These are phyloP conservation scores for Nannoperca australis DNA, from an alignment of 2,797 vertebrate genomes.

Conservation along the genomic window DNA sequence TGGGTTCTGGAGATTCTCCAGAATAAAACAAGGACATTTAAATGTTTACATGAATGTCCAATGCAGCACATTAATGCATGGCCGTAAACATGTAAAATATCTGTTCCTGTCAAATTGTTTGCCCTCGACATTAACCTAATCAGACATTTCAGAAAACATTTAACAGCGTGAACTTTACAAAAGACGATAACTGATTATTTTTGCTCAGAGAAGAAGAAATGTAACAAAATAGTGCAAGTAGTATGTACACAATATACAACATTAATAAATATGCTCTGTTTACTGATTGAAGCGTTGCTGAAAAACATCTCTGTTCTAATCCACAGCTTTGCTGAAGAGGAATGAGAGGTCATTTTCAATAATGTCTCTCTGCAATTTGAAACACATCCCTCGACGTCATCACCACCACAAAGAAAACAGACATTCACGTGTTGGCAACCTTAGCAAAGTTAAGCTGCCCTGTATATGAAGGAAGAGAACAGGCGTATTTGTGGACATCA, in stretches of 20 bases:
- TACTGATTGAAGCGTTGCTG: slow-evolving; percentile 44
- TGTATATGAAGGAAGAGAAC: slow-evolving; percentile 7
- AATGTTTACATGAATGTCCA: slow-evolving; percentile 26
- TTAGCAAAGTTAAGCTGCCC: not conserved
- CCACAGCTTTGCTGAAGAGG: slow-evolving; percentile 32
- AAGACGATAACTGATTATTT: slow-evolving; percentile 37
- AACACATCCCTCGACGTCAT: slow-evolving; percentile 13
- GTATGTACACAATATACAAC: slow-evolving; percentile 77
- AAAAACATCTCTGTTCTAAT: slow-evolving; percentile 29
- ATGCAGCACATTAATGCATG: slow-evolving; percentile 17
- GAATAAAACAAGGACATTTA: slow-evolving; percentile 28
- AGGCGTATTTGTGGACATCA: slow-evolving; percentile 6
- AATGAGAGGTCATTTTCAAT: slow-evolving; percentile 20
- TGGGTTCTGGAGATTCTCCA: slow-evolving; percentile 27
- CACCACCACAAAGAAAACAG: slow-evolving; percentile 22
- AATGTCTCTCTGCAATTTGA: slow-evolving; percentile 35
- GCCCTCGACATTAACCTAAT: slow-evolving; percentile 4
- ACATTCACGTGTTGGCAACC: slow-evolving; percentile 28
- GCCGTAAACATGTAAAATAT: slow-evolving; percentile 19
- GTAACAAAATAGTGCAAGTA: slow-evolving; percentile 69
- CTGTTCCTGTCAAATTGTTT: slow-evolving; percentile 11
- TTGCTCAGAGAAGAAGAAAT: slow-evolving; percentile 45
- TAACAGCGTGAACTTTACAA: slow-evolving; percentile 30
- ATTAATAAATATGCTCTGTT: slow-evolving; percentile 79
- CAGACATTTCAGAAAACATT: slow-evolving; percentile 32